Evolutionary conservation across 2,797 vertebrate genomes (phyloP).

Genomic region (Nasua narica): DNA sequence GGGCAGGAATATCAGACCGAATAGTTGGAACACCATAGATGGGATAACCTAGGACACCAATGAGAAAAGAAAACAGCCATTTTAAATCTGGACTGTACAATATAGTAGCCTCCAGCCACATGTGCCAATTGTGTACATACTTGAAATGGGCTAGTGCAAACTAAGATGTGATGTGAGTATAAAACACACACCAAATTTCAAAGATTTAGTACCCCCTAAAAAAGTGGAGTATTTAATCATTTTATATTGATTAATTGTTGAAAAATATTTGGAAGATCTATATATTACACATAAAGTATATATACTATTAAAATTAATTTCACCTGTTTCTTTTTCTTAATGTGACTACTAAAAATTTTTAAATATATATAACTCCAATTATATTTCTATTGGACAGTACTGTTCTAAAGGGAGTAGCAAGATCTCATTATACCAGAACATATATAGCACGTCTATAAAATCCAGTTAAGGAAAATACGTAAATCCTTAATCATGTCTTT

Average conservation of each 20-base stretch:
- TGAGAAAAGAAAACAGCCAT: neutral
- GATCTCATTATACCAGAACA: neutral
- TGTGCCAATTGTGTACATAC: neutral
- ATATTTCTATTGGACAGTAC: neutral
- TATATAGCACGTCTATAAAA: neutral
- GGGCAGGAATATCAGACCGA: slow-evolving; percentile 86
- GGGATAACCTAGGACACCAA: slow-evolving; percentile 80
- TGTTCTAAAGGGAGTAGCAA: neutral
- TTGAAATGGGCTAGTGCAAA: neutral
- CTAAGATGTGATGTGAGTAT: neutral
- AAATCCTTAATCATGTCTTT: neutral
- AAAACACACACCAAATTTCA: neutral
- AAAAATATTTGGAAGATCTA: neutral
- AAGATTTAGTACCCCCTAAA: neutral
- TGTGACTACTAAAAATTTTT: neutral
- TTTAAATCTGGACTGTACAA: neutral
- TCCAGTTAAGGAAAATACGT: neutral
- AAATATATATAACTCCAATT: neutral
- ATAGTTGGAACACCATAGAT: slow-evolving; percentile 86
- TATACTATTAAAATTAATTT: neutral
- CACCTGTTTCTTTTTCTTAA: neutral
- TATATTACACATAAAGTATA: neutral
- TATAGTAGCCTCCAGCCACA: neutral
- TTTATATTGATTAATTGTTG: neutral
- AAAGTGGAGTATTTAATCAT: neutral